Evolutionary conservation across 2,888 invertebrate species (phyloP).

Genomic region (Parnassius apollo): DNA sequence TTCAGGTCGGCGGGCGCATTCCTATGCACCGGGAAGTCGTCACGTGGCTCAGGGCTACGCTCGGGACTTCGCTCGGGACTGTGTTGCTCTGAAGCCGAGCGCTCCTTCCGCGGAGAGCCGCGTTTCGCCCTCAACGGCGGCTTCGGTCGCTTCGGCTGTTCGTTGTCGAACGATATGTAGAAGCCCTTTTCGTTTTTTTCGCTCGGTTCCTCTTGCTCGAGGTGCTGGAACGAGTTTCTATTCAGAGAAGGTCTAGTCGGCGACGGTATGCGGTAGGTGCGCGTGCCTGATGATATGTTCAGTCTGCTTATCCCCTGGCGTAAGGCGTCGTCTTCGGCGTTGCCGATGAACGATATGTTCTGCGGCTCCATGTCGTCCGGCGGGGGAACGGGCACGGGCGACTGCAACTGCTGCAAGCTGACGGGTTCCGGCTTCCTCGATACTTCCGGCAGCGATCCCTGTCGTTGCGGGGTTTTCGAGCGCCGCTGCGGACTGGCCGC

Average conservation of each 20-base stretch:
- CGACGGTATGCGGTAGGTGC: conserved; percentile 94
- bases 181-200: conserved; percentile 89
- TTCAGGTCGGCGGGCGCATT: conserved; percentile 30
- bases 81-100: conserved; percentile 42
- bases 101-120: conserved; percentile 88
- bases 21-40: conserved; percentile 37
- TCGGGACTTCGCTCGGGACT: conserved; percentile 64
- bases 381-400: conserved; percentile 85
- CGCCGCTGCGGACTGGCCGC: conserved; percentile 85
- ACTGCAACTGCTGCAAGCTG: conserved; percentile 73
- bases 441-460: conserved; percentile 71
- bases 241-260: conserved; percentile 89
- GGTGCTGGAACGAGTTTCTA: conserved; percentile 86
- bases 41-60: conserved; percentile 31
- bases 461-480: conserved; percentile 78
- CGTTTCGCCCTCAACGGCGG: conserved; percentile 90
- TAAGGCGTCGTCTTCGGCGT: conserved; percentile 80
- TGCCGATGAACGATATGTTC: conserved; percentile 95
- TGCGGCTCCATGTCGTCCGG: conserved; percentile 96
- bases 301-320: conserved; percentile 87
- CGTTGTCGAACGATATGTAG: conserved; percentile 96
- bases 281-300: conserved; percentile 92
- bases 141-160: conserved; percentile 93
- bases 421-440: conserved; percentile 60
- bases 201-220: conserved; percentile 51